These are phyloP conservation scores for Prunella strophiata DNA, from an alignment of 2,797 vertebrate genomes.

Conservation along the genomic window DNA sequence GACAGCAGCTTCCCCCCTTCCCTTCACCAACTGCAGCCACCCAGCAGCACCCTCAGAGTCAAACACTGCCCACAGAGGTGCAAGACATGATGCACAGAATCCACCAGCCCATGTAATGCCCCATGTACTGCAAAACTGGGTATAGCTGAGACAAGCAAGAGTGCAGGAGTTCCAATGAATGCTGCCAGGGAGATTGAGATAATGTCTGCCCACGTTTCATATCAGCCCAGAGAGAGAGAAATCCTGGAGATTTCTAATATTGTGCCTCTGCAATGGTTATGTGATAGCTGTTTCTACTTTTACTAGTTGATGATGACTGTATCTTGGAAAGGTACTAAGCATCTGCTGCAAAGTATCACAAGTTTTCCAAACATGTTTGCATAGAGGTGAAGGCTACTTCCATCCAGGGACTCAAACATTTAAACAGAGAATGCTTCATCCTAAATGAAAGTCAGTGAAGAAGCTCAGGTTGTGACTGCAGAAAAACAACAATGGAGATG, in stretches of 20 bases:
- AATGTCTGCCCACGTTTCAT: background rate
- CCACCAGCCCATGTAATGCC: background rate
- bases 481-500: background rate
- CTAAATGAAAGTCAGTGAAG: background rate
- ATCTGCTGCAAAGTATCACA: background rate
- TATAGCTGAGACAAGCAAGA: background rate
- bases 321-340: background rate
- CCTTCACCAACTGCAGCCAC: rapidly evolving
- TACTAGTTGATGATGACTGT: background rate
- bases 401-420: background rate
- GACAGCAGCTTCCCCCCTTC: background rate
- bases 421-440: background rate
- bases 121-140: background rate
- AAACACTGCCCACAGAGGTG: background rate
- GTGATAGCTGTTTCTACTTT: background rate
- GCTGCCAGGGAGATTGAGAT: background rate
- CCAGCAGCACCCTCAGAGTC: background rate
- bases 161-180: background rate
- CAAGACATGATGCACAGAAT: background rate
- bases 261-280: background rate
- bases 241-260: background rate
- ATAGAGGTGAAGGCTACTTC: background rate
- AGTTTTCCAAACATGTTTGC: background rate
- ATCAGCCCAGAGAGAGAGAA: background rate
- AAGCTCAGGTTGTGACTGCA: background rate